Conservation (phyloP, 2,888 invertebrate genomes). For the Arctia plantaginis region DNA sequence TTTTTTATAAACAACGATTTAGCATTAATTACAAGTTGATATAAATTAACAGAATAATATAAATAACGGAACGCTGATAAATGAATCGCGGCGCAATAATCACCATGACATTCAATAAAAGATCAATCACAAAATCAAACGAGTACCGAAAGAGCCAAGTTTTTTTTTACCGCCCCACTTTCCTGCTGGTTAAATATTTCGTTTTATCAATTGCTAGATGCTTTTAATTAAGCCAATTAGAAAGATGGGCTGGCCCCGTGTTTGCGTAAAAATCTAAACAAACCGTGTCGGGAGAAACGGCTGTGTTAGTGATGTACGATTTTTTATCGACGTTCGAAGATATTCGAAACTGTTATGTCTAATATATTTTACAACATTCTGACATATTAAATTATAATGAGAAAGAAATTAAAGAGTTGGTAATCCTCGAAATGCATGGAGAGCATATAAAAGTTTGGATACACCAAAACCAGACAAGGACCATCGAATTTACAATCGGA, state of each 20-base stretch:
- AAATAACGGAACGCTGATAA: too few relatives aligned
- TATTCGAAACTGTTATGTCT: not conserved
- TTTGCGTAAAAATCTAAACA: constrained; percentile 86
- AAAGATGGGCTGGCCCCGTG: constrained; percentile 76
- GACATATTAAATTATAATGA: not conserved
- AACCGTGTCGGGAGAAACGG: constrained; percentile 65
- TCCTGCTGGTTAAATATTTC: constrained; percentile 42
- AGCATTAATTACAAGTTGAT: too few relatives aligned
- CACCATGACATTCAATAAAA: not conserved
- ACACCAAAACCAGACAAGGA: not conserved
- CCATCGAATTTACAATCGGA: not conserved
- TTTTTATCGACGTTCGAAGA: constrained; percentile 37
- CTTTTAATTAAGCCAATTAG: constrained; percentile 85
- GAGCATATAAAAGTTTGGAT: not conserved
- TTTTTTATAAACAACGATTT: not conserved
- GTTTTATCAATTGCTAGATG: constrained; percentile 67
- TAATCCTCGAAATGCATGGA: too few relatives aligned
- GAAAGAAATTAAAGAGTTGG: not conserved
- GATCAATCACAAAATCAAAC: constrained; percentile 35
- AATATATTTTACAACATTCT: not conserved
- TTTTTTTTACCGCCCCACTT: constrained; percentile 38
- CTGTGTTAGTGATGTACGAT: constrained; percentile 45
- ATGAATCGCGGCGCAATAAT: not conserved
- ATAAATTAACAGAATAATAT: not conserved
- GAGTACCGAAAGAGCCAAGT: constrained; percentile 30